phyloP scores from a whole-genome alignment of 2,113 vertebrate species.

The Neotoma lepida region DNA sequence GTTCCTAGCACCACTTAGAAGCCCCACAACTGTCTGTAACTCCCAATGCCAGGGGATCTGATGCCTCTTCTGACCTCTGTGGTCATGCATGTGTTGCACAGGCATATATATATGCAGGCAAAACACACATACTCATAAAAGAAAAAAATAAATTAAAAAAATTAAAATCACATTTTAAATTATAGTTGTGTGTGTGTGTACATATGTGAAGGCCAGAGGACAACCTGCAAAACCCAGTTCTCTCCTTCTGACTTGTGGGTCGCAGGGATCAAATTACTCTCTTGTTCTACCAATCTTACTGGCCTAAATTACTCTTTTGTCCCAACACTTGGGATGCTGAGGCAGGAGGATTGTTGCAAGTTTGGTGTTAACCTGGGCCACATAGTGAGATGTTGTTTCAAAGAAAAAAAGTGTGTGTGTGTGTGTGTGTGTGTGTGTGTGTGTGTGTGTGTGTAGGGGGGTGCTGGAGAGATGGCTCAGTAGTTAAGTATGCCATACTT shows the following conservation, averaged over 20 bases:
- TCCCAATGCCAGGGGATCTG: background rate
- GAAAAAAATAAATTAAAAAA: background rate
- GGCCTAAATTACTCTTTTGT: slow-evolving; percentile 34
- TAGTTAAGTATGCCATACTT: background rate
- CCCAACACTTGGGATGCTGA: background rate
- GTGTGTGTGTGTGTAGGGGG: rapidly evolving
- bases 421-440: too few species aligned
- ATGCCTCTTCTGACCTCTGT: background rate
- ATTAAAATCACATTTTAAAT: background rate
- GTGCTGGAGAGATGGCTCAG: background rate
- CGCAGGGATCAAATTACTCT: background rate
- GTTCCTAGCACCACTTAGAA: background rate
- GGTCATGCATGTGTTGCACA: background rate
- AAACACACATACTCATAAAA: background rate
- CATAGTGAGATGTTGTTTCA: background rate
- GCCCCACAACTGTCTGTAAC: background rate
- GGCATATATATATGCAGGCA: background rate
- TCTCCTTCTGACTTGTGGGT: background rate
- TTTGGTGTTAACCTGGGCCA: background rate
- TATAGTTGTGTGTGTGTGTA: background rate
- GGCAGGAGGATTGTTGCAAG: background rate
- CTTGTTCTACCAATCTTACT: too few species aligned
- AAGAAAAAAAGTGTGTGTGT: background rate
- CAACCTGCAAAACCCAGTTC: background rate
- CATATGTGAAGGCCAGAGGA: background rate